Evolutionary conservation across 2,113 vertebrate species (phyloP), one percentile per base, ranked within the genome.

Genomic region (Artemisiospiza belli): DNA sequence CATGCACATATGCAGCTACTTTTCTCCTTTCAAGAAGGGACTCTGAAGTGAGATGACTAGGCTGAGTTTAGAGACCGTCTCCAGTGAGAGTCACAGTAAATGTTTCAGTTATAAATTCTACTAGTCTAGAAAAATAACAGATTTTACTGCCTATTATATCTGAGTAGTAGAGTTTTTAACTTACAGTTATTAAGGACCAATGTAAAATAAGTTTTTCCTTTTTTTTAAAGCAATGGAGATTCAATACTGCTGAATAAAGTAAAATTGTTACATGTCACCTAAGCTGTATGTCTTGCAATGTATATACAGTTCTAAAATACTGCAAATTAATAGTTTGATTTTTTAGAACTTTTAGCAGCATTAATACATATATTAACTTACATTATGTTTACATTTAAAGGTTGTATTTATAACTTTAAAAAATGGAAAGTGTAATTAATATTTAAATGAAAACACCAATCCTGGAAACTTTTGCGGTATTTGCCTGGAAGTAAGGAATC

Each of bases 1-100:
- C 16, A 12, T 1, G 12, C 28, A 47, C 10, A 12, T 5, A 12
- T 0, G 9, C 24, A 20, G 2, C 19, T 24, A 11, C 15, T 55
- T 15, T 22, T 62, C 19, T 39, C 64, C 43, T 66, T 49, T 51
- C 11, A 10, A 46, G 63, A 72, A 83, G n/a, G 20, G 31, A 13
- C 37, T 25, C 13, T 13, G 31, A 78, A 78, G 30, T 11, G 30
- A 77, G 74, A 51, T 52, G 37, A 85, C 19, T 12, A 51, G 17
- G 27, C 51, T 84, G 73, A 78, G 28, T 7, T 10, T 16, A 37
- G 62, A 77, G 31, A 61, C 55, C 15, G 13, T 57, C 66, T 62
- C n/a, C 49, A 69, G 41, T 27, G 21, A 81, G 7, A 86, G 24
- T 51, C 68, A 55, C 27, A 43, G 25, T 51, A 80, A 89, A 76